Conservation (phyloP, 2,888 invertebrate species). For the Megastigmus dorsalis region DNA sequence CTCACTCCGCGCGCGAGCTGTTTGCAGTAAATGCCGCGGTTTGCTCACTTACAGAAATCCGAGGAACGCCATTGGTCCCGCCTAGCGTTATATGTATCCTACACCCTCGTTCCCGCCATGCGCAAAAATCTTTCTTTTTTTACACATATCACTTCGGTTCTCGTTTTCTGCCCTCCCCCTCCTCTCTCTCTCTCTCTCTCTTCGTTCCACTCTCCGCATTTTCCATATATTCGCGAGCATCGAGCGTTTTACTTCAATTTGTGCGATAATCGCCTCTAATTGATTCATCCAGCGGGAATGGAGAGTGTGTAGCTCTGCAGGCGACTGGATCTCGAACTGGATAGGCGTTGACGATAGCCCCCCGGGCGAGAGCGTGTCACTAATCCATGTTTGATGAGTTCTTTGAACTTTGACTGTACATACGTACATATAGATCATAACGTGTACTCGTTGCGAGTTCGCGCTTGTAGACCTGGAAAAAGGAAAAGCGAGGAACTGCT, state of each 20-base stretch:
- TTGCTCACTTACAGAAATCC: no score
- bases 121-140: no score
- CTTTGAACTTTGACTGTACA: constrained; percentile 43
- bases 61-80: no score
- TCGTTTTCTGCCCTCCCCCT: neutral
- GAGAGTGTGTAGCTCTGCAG: neutral
- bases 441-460: constrained; percentile 30
- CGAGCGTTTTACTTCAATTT: constrained; percentile 42
- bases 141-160: no score
- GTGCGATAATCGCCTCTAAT: constrained; percentile 40
- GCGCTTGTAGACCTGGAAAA: neutral
- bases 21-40: no score
- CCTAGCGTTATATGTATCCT: no score
- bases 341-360: neutral
- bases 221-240: neutral
- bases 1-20: no score
- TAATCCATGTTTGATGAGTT: constrained; percentile 54
- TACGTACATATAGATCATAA: neutral
- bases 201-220: no score
- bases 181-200: neutral
- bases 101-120: neutral
- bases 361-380: constrained; percentile 30
- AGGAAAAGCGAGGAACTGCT: constrained; percentile 6
- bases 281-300: constrained; percentile 17
- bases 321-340: no score